A percentile compares a stretch with the other conserved stretches of the same genome.
Evolutionary conservation across 1,140 invertebrate genomes (phyloP).

Genomic region (Maniola jurtina): DNA sequence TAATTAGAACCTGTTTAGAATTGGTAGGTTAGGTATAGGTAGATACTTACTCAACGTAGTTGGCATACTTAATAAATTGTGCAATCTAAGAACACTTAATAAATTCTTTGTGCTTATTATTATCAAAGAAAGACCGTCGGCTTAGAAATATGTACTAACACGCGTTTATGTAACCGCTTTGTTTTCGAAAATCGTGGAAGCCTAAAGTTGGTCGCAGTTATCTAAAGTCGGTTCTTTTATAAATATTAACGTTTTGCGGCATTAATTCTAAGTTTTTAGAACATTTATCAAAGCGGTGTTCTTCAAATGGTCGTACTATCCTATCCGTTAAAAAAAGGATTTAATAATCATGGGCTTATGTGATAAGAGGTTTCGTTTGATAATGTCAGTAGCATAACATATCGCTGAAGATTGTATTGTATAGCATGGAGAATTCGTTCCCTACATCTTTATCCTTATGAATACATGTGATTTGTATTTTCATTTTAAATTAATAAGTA

Average conservation of each 20-base stretch:
- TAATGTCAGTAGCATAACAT: slow-evolving; percentile 32
- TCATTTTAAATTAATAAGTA: no score
- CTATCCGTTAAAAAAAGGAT: slow-evolving; percentile 44
- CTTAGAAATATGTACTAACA: neutral
- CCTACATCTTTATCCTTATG: no score
- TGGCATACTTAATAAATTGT: no score
- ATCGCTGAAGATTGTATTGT: neutral
- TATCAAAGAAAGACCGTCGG: no score
- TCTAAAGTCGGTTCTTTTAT: slow-evolving; percentile 26
- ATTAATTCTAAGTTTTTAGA: slow-evolving; percentile 36
- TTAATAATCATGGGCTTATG: slow-evolving; percentile 52
- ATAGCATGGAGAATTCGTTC: no score
- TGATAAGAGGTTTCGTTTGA: slow-evolving; percentile 57
- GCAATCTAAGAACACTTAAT: no score
- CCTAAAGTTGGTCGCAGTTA: slow-evolving; percentile 9
- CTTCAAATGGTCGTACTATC: slow-evolving; percentile 42
- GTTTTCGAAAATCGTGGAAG: slow-evolving; percentile 3
- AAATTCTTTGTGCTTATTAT: no score
- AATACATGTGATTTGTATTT: no score
- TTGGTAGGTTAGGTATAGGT: no score
- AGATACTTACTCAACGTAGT: no score
- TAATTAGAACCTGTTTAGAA: no score
- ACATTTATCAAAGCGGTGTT: slow-evolving; percentile 50
- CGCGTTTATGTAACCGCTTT: slow-evolving; percentile 10
- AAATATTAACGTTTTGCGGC: slow-evolving; percentile 18